A percentile compares a stretch with the other conserved stretches of the same genome.
Evolutionary conservation across 2,113 vertebrate genomes (phyloP).

Genomic region (Lepus europaeus): DNA sequence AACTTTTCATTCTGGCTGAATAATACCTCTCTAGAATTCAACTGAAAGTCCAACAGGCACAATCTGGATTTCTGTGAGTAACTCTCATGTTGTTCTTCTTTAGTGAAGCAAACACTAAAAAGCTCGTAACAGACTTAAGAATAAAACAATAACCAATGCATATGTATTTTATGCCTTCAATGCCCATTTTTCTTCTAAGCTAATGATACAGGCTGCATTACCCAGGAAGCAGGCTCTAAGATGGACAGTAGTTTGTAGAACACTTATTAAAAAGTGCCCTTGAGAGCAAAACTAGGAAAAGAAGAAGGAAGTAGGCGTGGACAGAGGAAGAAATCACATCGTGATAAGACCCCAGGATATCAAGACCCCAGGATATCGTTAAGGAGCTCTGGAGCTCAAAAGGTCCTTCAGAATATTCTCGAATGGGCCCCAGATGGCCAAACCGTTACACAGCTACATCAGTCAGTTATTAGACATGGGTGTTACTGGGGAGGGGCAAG

Average conservation of each 20-base stretch:
- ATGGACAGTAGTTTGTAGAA: background rate
- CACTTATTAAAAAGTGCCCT: background rate
- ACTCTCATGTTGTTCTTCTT: slow-evolving; percentile 42
- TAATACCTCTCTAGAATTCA: background rate
- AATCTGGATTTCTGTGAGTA: slow-evolving; percentile 21
- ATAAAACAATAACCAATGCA: slow-evolving; percentile 17
- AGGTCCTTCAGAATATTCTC: background rate
- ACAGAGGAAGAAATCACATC: background rate
- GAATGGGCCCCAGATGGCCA: background rate
- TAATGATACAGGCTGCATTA: background rate
- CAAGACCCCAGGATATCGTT: background rate
- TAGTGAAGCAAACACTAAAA: slow-evolving; percentile 41
- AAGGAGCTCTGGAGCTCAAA: background rate
- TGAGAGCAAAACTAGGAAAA: background rate
- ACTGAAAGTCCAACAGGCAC: background rate
- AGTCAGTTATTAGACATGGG: background rate
- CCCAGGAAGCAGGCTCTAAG: background rate
- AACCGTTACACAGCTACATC: background rate
- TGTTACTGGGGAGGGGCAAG: background rate
- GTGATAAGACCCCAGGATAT: background rate
- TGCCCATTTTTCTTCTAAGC: slow-evolving; percentile 52
- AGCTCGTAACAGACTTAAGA: background rate
- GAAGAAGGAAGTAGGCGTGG: background rate
- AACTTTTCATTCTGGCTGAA: slow-evolving; percentile 46
- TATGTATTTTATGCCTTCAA: background rate